A percentile compares a stretch with the other conserved stretches of the same genome.
These are phyloP conservation scores for Saccopteryx leptura DNA, from an alignment of 2,113 vertebrate species.

Conservation along the genomic window DNA sequence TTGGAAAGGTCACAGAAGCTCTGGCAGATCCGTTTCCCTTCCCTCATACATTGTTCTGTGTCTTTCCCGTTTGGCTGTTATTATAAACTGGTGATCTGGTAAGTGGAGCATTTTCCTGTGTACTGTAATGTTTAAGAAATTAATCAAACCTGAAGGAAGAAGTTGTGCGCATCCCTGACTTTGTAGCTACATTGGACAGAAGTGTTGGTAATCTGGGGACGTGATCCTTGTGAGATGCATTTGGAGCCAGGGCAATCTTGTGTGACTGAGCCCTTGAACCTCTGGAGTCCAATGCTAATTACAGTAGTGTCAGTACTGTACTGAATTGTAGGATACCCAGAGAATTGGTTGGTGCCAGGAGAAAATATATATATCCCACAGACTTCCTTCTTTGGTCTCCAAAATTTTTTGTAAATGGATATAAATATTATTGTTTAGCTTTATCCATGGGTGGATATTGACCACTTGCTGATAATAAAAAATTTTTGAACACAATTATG, in stretches of 20 bases:
- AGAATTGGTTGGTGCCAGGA: constrained; percentile 4
- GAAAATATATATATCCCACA: not conserved
- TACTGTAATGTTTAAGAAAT: not conserved
- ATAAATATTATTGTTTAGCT: not conserved
- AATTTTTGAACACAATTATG: not conserved
- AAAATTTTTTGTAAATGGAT: not conserved
- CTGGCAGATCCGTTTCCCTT: not conserved
- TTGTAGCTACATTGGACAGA: not conserved
- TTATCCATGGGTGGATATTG: not conserved
- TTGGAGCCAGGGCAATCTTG: not conserved
- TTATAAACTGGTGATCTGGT: not conserved
- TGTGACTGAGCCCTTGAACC: not conserved
- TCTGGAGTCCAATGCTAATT: not conserved
- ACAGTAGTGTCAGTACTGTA: not conserved
- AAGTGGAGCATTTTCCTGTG: not conserved
- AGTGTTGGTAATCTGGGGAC: not conserved
- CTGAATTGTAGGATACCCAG: not conserved
- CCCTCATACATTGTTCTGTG: fast-evolving
- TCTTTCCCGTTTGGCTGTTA: not conserved
- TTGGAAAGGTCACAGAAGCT: not conserved
- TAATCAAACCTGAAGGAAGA: not conserved
- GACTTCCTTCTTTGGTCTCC: not conserved
- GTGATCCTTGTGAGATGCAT: too few species aligned
- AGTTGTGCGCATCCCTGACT: not conserved
- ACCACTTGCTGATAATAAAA: not conserved